These are phyloP conservation scores for Ophiodon elongatus DNA, from an alignment of 2,113 vertebrate genomes.

Conservation along the genomic window DNA sequence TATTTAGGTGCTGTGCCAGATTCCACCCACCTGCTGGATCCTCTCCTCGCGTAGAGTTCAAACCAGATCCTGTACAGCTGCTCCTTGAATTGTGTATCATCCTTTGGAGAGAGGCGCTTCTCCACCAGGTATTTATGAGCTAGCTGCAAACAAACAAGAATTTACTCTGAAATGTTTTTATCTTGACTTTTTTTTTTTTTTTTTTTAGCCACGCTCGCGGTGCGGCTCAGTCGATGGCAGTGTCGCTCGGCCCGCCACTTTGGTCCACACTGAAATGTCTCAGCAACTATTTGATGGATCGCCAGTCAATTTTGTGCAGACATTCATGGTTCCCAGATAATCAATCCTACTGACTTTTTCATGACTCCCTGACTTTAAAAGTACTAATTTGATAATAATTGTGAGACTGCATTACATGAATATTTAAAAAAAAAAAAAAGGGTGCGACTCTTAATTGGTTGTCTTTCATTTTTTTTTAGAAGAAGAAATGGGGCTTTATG, in stretches of 20 bases:
- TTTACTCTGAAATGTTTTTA: neutral
- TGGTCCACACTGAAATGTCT: no score
- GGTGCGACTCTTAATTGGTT: neutral
- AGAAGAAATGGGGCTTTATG: neutral
- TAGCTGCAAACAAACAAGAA: slow-evolving; percentile 71
- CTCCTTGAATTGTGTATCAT: slow-evolving; percentile 79
- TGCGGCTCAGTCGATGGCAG: no score
- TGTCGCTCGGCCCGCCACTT: no score
- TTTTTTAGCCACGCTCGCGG: neutral
- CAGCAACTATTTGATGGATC: no score
- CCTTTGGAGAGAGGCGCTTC: slow-evolving; percentile 81
- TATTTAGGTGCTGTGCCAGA: slow-evolving; percentile 17
- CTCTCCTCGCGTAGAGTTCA: slow-evolving; percentile 85
- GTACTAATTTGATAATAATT: no score
- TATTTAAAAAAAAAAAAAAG: neutral
- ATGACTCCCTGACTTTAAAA: neutral
- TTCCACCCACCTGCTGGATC: slow-evolving; percentile 83
- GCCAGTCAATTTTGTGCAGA: no score
- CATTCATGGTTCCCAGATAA: neutral
- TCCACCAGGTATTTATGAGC: slow-evolving; percentile 84
- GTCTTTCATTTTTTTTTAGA: neutral
- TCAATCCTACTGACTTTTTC: neutral
- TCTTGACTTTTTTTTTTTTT: no score
- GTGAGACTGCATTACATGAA: neutral
- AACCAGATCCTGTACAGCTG: slow-evolving; percentile 89